Evolutionary conservation across 2,888 invertebrate genomes (phyloP).

Genomic region (Acanthacorydalis orientalis): DNA sequence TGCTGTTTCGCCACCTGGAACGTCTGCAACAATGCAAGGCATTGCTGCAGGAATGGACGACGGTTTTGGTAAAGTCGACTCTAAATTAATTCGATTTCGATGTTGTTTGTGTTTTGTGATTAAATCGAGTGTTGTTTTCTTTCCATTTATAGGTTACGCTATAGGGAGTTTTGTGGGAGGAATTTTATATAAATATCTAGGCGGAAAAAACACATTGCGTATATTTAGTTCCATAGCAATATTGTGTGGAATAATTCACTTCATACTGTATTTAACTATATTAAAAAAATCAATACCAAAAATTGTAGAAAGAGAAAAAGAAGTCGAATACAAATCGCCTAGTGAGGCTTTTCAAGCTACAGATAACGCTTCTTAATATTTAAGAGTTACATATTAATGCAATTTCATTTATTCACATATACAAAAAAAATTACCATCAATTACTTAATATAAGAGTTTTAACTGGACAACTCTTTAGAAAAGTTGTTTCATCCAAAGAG

Average conservation of each 20-base stretch:
- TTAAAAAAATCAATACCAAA: slow-evolving; percentile 19
- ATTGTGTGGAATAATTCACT: slow-evolving; percentile 26
- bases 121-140: background rate
- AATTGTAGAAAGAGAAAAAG: slow-evolving; percentile 12
- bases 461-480: too few species aligned
- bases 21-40: slow-evolving; percentile 73
- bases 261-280: slow-evolving; percentile 24
- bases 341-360: slow-evolving; percentile 14
- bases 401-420: too few species aligned
- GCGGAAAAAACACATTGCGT: slow-evolving; percentile 38
- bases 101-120: background rate
- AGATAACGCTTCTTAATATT: background rate
- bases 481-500: too few species aligned
- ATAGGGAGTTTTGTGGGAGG: slow-evolving; percentile 62
- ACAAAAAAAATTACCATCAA: too few species aligned
- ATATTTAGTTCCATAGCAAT: slow-evolving; percentile 29
- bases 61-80: slow-evolving; percentile 45
- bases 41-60: slow-evolving; percentile 81
- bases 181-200: slow-evolving; percentile 42
- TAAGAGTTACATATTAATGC: too few species aligned
- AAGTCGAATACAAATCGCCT: slow-evolving; percentile 13
- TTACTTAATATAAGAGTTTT: too few species aligned
- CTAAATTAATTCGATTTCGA: slow-evolving; percentile 3
- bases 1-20: slow-evolving; percentile 35
- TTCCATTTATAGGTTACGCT: slow-evolving; percentile 42